Evolutionary conservation across 2,888 invertebrate species (phyloP).

Genomic region (Pseudococcus longispinus): DNA sequence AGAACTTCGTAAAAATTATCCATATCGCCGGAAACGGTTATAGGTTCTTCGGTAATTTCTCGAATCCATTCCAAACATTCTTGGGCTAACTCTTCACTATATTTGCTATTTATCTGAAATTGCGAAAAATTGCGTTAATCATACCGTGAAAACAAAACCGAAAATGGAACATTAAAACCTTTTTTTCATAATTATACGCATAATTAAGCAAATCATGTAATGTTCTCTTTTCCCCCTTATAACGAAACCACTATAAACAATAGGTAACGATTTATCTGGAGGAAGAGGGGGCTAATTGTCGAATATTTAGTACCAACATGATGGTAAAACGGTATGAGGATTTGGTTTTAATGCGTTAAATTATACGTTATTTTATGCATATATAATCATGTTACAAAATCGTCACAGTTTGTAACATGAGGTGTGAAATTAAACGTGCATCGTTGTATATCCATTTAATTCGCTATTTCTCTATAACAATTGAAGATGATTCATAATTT

Average conservation of each 20-base stretch:
- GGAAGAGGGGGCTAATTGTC: background rate
- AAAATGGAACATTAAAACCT: background rate
- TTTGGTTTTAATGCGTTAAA: background rate
- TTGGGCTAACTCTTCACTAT: slow-evolving; percentile 90
- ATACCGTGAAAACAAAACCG: background rate
- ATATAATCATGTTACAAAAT: slow-evolving; percentile 11
- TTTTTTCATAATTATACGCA: background rate
- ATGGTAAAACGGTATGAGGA: background rate
- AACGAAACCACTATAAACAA: too few species aligned
- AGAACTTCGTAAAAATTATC: slow-evolving; percentile 91
- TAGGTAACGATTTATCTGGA: background rate
- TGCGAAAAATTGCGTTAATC: background rate
- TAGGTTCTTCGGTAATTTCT: slow-evolving; percentile 81
- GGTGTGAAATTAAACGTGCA: slow-evolving; percentile 11
- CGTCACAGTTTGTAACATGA: background rate
- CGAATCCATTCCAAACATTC: slow-evolving; percentile 94
- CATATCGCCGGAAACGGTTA: slow-evolving; percentile 87
- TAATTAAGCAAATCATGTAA: background rate
- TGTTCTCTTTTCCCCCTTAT: background rate
- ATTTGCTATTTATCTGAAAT: slow-evolving; percentile 92
- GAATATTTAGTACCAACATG: background rate
- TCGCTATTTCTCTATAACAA: background rate
- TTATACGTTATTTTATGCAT: slow-evolving; percentile 20
- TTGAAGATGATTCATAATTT: background rate
- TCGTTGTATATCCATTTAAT: background rate